Conservation (phyloP, 2,888 invertebrate genomes). For the Bhutanitis thaidina region DNA sequence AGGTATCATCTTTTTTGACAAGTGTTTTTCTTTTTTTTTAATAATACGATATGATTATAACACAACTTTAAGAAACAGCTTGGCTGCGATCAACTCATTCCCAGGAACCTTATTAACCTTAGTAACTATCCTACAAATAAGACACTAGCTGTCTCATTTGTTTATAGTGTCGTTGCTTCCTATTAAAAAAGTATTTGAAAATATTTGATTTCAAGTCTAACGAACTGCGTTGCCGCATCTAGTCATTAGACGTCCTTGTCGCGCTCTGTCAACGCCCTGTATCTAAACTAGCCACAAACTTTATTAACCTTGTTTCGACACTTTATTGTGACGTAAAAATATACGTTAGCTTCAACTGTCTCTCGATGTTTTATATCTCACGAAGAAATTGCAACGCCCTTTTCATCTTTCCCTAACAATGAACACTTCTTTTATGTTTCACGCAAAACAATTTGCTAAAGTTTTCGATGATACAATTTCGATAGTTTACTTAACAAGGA, state of each 20-base stretch:
- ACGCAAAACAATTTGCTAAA: neutral
- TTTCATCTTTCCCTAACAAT: neutral
- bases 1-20: too few species aligned
- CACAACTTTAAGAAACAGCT: too few species aligned
- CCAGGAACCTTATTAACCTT: too few species aligned
- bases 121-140: too few species aligned
- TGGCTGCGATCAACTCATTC: too few species aligned
- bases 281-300: conserved; percentile 17
- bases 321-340: conserved; percentile 19
- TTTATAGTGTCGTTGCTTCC: too few species aligned
- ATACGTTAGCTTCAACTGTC: conserved; percentile 4
- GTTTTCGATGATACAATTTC: neutral
- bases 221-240: neutral
- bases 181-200: too few species aligned
- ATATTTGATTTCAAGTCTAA: too few species aligned
- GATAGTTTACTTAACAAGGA: too few species aligned
- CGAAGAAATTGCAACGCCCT: conserved; percentile 12
- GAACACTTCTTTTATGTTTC: conserved; percentile 6
- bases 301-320: conserved; percentile 19
- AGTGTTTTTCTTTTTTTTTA: too few species aligned
- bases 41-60: too few species aligned
- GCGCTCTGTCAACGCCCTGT: conserved; percentile 4
- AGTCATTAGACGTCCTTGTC: neutral
- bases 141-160: too few species aligned
- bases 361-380: neutral